A percentile compares a stretch with the other conserved stretches of the same genome.
Conservation (phyloP, 2,888 invertebrate species). For the Chrysina gloriosa region DNA sequence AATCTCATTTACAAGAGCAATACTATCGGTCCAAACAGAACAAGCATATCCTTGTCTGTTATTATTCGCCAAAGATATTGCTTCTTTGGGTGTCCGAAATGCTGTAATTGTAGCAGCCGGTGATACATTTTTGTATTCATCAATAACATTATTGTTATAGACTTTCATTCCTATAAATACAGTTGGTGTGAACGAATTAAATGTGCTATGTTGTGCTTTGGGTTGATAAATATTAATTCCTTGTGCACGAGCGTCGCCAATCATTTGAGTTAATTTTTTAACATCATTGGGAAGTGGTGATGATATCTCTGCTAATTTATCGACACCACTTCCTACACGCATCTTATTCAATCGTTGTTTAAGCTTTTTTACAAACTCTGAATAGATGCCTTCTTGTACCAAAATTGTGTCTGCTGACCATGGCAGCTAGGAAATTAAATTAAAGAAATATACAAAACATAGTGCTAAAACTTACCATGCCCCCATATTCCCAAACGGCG, state of each 20-base stretch:
- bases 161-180: constrained; percentile 57
- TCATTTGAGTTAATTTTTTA: constrained; percentile 50
- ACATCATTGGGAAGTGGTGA: constrained; percentile 59
- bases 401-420: constrained; percentile 67
- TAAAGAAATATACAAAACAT: neutral
- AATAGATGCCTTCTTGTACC: constrained; percentile 68
- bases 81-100: constrained; percentile 70
- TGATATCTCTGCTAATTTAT: constrained; percentile 66
- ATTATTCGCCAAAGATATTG: constrained; percentile 69
- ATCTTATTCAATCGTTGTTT: constrained; percentile 59
- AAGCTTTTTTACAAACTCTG: constrained; percentile 64
- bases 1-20: constrained; percentile 68
- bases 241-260: constrained; percentile 52
- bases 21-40: constrained; percentile 70
- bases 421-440: constrained; percentile 55
- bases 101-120: constrained; percentile 65
- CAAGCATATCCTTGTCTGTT: constrained; percentile 66
- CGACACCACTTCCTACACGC: constrained; percentile 61
- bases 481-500: constrained; percentile 68
- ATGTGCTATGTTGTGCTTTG: constrained; percentile 14
- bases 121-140: constrained; percentile 55
- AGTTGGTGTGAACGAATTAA: constrained; percentile 55
- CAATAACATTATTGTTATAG: constrained; percentile 53
- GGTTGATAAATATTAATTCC: constrained; percentile 56
- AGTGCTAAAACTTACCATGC: constrained; percentile 62